These are phyloP conservation scores for Cydia pomonella DNA, from an alignment of 1,140 invertebrate genomes.

Conservation along the genomic window DNA sequence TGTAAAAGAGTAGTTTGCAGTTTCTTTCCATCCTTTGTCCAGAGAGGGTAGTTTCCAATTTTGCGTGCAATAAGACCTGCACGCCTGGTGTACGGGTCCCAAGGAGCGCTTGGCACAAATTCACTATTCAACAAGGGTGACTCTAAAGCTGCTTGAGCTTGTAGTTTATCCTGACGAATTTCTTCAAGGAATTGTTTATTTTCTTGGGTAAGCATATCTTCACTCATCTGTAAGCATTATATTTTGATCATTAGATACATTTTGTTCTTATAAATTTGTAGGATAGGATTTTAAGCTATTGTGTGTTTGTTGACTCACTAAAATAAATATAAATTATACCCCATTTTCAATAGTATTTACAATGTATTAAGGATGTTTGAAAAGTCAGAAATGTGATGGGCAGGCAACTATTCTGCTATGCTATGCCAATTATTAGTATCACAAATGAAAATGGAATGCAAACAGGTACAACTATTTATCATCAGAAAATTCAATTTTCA, in stretches of 20 bases:
- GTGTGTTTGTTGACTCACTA: no score
- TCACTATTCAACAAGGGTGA: constrained; percentile 77
- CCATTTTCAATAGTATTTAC: no score
- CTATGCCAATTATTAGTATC: no score
- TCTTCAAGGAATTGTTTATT: constrained; percentile 93
- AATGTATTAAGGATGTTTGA: no score
- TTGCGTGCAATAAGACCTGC: constrained; percentile 95
- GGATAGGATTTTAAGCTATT: no score
- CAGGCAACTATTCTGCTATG: no score
- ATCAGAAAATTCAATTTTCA: no score
- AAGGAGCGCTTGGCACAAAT: constrained; percentile 81
- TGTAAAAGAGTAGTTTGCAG: constrained; percentile 92
- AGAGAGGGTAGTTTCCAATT: constrained; percentile 96
- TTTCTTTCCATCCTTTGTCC: constrained; percentile 92
- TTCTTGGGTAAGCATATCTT: constrained; percentile 88
- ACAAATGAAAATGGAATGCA: no score
- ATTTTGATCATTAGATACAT: background rate
- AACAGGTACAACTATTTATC: no score
- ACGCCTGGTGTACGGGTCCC: constrained; percentile 84
- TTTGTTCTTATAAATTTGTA: no score
- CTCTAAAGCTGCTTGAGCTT: constrained; percentile 55
- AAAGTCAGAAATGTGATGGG: no score
- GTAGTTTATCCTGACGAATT: constrained; percentile 85
- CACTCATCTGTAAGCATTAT: constrained; percentile 81
- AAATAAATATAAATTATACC: no score